Conservation (phyloP, 2,888 invertebrate species). For the Drosophila crucigera region DNA sequence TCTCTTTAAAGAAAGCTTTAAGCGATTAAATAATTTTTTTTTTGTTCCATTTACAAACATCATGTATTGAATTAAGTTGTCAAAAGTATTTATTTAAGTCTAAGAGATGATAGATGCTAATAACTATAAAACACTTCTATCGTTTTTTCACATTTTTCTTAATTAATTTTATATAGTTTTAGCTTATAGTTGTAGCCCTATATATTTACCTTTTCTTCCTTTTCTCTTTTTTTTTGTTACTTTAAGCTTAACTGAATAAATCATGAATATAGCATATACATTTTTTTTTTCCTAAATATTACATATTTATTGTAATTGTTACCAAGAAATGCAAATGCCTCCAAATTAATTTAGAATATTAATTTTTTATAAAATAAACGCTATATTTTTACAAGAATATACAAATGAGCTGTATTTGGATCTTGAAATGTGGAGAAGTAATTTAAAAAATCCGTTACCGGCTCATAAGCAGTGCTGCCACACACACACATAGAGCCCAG, state of each 20-base stretch:
- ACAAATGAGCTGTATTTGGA: neutral
- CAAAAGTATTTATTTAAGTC: slow-evolving; percentile 54
- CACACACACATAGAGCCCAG: neutral
- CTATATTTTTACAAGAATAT: slow-evolving; percentile 65
- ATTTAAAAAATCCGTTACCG: neutral
- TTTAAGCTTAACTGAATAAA: slow-evolving; percentile 16
- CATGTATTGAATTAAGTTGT: slow-evolving; percentile 16
- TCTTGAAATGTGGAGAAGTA: neutral
- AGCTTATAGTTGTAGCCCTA: slow-evolving; percentile 7
- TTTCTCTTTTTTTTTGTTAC: slow-evolving; percentile 27
- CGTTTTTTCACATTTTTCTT: slow-evolving; percentile 3
- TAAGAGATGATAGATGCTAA: slow-evolving; percentile 50
- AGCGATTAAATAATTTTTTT: slow-evolving; percentile 14
- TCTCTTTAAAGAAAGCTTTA: slow-evolving; percentile 46
- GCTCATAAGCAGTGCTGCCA: slow-evolving; percentile 15
- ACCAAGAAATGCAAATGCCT: slow-evolving; percentile 52
- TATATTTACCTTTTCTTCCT: slow-evolving; percentile 3
- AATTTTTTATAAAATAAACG: slow-evolving; percentile 57
- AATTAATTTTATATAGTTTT: slow-evolving; percentile 24
- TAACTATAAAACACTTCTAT: slow-evolving; percentile 37
- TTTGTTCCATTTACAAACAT: neutral
- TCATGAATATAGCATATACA: slow-evolving; percentile 7
- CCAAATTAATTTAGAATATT: slow-evolving; percentile 49
- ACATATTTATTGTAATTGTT: slow-evolving; percentile 34
- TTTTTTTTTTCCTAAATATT: slow-evolving; percentile 16